Evolutionary conservation across 2,797 vertebrate genomes (phyloP), one percentile per base, ranked within the genome.

Genomic region (Anniella stebbinsi): DNA sequence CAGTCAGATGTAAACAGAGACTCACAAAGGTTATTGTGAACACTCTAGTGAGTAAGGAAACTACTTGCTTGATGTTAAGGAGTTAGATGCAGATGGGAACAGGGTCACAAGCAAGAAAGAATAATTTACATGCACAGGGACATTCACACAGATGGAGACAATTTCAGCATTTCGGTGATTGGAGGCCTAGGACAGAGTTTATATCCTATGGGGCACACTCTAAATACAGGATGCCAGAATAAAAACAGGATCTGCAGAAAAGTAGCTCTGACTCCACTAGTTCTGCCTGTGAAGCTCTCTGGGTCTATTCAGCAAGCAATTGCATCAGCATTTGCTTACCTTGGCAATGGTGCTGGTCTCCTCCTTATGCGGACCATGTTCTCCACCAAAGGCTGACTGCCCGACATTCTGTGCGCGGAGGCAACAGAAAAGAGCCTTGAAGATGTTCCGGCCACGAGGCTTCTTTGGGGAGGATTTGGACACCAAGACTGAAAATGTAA

Each of bases 371-470:
- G 98, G 96, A 78, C 98, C 95, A 92, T 97, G 96, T 94, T 98
- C 98, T 92, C 97, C 98, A 95, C 97, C 97, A 88, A 97, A 96
- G 82, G 96, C 96, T 23, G 96, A 92, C 94, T 98, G 98, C 93
- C 97, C 96, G 92, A 97, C 98, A 98, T 98, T 98, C 97, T 98
- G 98, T 93, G 98, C 95, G 83, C 97, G 97, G 92, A 98, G 97
- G 98, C 98, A 99, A 94, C 98, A 98, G 97, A 98, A 98, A 93
- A 99, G 97, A 0, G 98, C 98, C 96, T 98, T 98, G 95, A 98
- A 98, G 97, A 98, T 98, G 96, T 97, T 98, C 92, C 98, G 98
- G 94, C 98, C 98, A 92, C 97, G 97, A 45, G 98, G 98, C 96
- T 98, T 98, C 97, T 98, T 98, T 88, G 98, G 98, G 90, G 97